Percentiles rank a stretch among this genome's conserved stretches.
These are phyloP conservation scores for Acanthosepion esculentum DNA, from an alignment of 2,888 invertebrate species.

Conservation along the genomic window DNA sequence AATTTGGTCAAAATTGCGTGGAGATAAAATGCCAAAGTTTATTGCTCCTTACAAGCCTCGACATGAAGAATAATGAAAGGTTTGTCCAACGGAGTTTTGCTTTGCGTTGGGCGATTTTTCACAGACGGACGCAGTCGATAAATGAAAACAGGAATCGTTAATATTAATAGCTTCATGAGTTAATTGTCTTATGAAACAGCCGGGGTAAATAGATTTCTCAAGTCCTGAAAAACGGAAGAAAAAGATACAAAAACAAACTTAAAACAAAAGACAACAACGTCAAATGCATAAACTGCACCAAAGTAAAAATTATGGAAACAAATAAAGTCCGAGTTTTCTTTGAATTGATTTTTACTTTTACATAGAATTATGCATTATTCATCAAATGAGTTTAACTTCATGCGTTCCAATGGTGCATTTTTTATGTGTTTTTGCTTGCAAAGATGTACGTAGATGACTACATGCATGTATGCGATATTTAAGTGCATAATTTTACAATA, in stretches of 20 bases:
- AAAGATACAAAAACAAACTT: not conserved
- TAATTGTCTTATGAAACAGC: slow-evolving; percentile 17
- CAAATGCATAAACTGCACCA: not conserved
- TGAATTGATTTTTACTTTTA: not conserved
- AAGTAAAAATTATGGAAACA: slow-evolving; percentile 8
- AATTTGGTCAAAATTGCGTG: slow-evolving; percentile 10
- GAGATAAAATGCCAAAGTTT: not conserved
- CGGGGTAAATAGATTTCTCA: not conserved
- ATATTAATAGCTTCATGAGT: not conserved
- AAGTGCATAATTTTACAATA: too few species aligned
- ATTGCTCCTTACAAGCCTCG: not conserved
- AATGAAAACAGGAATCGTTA: not conserved
- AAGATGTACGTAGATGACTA: not conserved
- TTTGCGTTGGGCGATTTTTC: not conserved
- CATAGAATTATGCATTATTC: not conserved
- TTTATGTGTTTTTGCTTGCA: not conserved
- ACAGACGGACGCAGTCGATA: not conserved
- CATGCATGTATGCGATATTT: not conserved
- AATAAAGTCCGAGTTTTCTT: not conserved
- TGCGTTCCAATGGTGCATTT: not conserved
- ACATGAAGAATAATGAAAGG: not conserved
- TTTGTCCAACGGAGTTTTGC: not conserved
- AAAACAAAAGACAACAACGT: not conserved
- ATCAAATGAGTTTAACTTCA: not conserved
- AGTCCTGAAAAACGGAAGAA: not conserved